These are phyloP conservation scores for Metaphire vulgaris DNA, from an alignment of 1,140 invertebrate genomes.

Conservation along the genomic window DNA sequence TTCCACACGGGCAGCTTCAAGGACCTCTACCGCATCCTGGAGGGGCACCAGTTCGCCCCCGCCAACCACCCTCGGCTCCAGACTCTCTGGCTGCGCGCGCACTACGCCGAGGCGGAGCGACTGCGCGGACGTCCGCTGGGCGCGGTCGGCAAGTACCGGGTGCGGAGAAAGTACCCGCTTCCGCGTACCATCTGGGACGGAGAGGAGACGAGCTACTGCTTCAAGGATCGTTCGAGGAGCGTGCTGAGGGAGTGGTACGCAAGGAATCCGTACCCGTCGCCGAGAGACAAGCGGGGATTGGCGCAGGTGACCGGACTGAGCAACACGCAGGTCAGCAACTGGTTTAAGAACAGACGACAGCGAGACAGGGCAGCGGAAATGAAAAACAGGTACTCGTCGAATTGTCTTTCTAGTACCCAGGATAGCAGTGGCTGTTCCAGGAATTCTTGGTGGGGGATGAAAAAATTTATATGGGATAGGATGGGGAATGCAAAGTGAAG, in stretches of 20 bases:
- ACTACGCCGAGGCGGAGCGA: conserved; percentile 87
- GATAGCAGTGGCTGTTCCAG: neutral
- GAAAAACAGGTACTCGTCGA: neutral
- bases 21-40: neutral
- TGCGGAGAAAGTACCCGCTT: conserved; percentile 93
- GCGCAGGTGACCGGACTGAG: conserved; percentile 93
- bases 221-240: conserved; percentile 93
- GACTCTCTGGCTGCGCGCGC: conserved; percentile 32
- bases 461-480: too few relatives aligned
- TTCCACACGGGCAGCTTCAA: conserved; percentile 80
- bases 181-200: conserved; percentile 98
- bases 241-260: conserved; percentile 96
- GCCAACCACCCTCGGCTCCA: neutral
- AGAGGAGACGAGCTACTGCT: conserved; percentile 97
- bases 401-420: neutral
- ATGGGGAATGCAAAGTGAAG: neutral
- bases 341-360: conserved; percentile 20
- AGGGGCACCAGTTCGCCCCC: neutral
- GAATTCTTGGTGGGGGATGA: neutral
- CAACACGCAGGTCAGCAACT: conserved; percentile 83
- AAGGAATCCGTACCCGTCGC: conserved; percentile 97
- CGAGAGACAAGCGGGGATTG: conserved; percentile 86
- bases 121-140: conserved; percentile 83
- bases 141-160: conserved; percentile 88
- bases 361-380: conserved; percentile 13